A percentile compares a stretch with the other conserved stretches of the same genome.
phyloP scores from a whole-genome alignment of 2,888 invertebrate species.

The Nezara viridula region DNA sequence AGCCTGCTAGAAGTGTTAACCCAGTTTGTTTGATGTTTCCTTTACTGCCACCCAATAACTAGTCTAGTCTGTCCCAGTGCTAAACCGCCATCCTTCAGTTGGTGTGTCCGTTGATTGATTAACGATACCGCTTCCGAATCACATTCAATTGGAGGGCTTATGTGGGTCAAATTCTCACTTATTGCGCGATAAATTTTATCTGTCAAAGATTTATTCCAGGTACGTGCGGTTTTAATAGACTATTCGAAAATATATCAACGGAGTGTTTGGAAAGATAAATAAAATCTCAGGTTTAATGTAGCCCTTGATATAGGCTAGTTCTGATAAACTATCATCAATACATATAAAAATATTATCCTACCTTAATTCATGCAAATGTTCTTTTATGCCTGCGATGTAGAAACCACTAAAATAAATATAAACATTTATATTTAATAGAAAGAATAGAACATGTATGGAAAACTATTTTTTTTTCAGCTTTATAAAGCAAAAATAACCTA shows the following conservation, averaged over 20 bases:
- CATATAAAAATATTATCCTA: no score
- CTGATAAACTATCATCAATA: no score
- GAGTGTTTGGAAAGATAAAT: no score
- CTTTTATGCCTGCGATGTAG: no score
- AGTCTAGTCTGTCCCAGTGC: neutral
- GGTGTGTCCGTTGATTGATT: neutral
- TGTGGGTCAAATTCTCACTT: neutral
- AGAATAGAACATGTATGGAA: no score
- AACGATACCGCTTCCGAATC: neutral
- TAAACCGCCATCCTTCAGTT: neutral
- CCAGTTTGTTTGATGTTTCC: conserved; percentile 6
- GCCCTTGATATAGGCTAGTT: no score
- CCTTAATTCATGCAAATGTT: no score
- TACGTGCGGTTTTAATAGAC: neutral
- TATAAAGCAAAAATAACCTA: no score
- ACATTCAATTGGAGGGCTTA: neutral
- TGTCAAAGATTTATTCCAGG: neutral
- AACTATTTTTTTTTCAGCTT: no score
- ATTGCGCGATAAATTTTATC: neutral
- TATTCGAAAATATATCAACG: neutral
- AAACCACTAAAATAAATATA: no score
- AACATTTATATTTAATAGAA: no score
- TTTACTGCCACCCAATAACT: conserved; percentile 7
- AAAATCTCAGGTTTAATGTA: no score
- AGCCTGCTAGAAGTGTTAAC: neutral